Evolutionary conservation across 2,797 vertebrate species (phyloP).

Genomic region (Acipenser oxyrinchus): DNA sequence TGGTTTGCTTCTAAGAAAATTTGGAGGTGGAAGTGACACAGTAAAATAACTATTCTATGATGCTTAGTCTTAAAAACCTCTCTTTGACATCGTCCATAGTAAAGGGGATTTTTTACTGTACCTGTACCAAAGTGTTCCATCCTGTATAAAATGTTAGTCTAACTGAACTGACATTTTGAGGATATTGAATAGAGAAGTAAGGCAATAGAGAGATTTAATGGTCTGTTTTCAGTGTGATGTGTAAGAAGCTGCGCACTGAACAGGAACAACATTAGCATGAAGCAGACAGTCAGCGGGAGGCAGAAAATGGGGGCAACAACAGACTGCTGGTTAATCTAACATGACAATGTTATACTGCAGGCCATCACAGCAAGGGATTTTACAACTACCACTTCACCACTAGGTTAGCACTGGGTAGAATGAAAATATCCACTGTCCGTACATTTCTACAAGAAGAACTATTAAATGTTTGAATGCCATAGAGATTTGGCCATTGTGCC

Average conservation of each 20-base stretch:
- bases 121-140: too few relatives aligned
- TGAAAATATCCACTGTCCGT: slow-evolving; percentile 36
- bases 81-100: too few relatives aligned
- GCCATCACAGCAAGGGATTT: slow-evolving; percentile 50
- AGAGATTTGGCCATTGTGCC: too few relatives aligned
- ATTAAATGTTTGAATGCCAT: too few relatives aligned
- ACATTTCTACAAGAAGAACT: slow-evolving; percentile 11
- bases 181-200: neutral
- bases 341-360: slow-evolving; percentile 56
- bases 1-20: too few relatives aligned
- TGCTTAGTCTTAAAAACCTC: too few relatives aligned
- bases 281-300: slow-evolving; percentile 49
- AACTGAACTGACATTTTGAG: too few relatives aligned
- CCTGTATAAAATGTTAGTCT: too few relatives aligned
- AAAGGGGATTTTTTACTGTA: too few relatives aligned
- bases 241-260: slow-evolving; percentile 25
- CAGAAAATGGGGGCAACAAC: slow-evolving; percentile 49
- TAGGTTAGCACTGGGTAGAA: slow-evolving; percentile 38
- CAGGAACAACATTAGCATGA: slow-evolving; percentile 49
- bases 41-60: too few relatives aligned
- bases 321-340: slow-evolving; percentile 64
- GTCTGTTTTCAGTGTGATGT: slow-evolving; percentile 22
- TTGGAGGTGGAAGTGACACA: too few relatives aligned
- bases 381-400: slow-evolving; percentile 27
- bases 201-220: slow-evolving; percentile 21